phyloP scores from a whole-genome alignment of 2,113 vertebrate genomes.

The Lepus europaeus region DNA sequence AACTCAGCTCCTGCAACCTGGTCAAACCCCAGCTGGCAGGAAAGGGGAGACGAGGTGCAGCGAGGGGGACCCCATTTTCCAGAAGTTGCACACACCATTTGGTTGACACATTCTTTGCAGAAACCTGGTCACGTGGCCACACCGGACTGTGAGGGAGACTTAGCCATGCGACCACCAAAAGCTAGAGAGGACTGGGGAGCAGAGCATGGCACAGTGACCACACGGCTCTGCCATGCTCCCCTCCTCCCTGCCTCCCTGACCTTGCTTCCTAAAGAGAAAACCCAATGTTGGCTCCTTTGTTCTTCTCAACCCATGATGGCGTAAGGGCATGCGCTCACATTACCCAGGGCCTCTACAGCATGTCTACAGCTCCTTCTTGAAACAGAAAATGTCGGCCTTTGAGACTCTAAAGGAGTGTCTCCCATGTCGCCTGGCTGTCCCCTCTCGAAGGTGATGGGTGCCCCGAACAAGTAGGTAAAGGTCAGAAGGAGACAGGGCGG shows the following conservation, averaged over 20 bases:
- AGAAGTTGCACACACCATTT: neutral
- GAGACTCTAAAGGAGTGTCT: conserved; percentile 21
- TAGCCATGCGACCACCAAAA: neutral
- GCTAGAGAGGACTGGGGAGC: neutral
- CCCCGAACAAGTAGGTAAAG: neutral
- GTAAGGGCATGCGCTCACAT: conserved; percentile 4
- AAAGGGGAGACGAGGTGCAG: neutral
- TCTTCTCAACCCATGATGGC: neutral
- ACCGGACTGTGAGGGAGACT: neutral
- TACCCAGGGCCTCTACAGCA: conserved; percentile 23
- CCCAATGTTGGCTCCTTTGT: conserved; percentile 11
- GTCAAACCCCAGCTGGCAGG: conserved; percentile 13
- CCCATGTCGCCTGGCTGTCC: neutral
- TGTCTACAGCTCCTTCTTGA: neutral
- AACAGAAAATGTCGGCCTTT: conserved; percentile 32
- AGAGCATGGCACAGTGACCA: neutral
- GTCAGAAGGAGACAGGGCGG: neutral
- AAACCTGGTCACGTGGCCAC: neutral
- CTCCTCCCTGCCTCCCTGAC: conserved; percentile 16
- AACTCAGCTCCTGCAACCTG: neutral
- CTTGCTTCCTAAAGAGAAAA: conserved; percentile 60
- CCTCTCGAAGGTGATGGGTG: neutral
- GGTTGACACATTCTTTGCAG: neutral
- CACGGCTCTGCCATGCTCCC: conserved; percentile 28
- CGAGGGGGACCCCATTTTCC: neutral